Percentiles rank a stretch among this genome's conserved stretches.
Conservation (phyloP, 1,140 invertebrate species). For the Stenopsyche tienmushanensis region DNA sequence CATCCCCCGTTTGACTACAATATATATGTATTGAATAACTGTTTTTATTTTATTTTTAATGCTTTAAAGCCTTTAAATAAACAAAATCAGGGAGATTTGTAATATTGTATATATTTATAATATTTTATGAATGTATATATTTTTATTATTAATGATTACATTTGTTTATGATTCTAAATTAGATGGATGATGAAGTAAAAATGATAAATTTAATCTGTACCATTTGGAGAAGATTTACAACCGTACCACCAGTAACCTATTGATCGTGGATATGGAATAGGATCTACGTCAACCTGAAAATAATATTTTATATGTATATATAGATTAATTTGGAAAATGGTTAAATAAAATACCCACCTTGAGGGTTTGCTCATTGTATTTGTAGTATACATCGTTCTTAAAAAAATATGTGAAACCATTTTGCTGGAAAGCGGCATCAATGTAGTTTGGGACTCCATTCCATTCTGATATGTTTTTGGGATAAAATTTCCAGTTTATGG, state of each 20-base stretch:
- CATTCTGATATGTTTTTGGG: conserved; percentile 88
- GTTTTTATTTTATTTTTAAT: not conserved
- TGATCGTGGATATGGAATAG: conserved; percentile 82
- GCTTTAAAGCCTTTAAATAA: not conserved
- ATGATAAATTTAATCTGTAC: too few relatives aligned
- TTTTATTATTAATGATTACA: too few relatives aligned
- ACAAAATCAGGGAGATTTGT: too few relatives aligned
- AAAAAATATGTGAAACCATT: conserved; percentile 98
- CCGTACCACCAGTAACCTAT: conserved; percentile 92
- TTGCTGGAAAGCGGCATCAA: conserved; percentile 86
- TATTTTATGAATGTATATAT: too few relatives aligned
- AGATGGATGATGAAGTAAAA: too few relatives aligned
- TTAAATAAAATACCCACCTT: conserved; percentile 67
- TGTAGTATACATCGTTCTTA: conserved; percentile 85
- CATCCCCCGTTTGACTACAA: not conserved
- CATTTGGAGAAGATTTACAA: conserved; percentile 72
- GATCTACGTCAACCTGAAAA: conserved; percentile 74
- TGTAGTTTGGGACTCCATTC: conserved; percentile 82
- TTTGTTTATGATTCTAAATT: too few relatives aligned
- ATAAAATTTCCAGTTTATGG: conserved; percentile 84
- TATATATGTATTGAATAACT: not conserved
- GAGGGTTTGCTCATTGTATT: conserved; percentile 91
- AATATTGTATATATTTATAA: too few relatives aligned
- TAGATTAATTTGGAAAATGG: not conserved
- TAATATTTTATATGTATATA: conserved; percentile 18